A percentile compares a stretch with the other conserved stretches of the same genome.
Evolutionary conservation across 2,888 invertebrate genomes (phyloP).

Genomic region (Drosophila buzzatii): DNA sequence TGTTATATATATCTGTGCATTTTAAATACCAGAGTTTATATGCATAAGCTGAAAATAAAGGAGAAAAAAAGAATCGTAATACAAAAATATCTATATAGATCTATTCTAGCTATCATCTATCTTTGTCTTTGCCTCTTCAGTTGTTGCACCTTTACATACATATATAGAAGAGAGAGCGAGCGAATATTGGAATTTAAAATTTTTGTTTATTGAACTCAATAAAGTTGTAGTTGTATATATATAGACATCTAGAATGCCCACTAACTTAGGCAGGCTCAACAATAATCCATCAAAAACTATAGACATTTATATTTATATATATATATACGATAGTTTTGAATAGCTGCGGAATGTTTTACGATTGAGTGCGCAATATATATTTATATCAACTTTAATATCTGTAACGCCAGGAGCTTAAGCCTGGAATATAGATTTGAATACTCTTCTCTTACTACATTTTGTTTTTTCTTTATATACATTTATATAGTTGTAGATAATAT

Average conservation of each 20-base stretch:
- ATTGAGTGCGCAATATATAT: not conserved
- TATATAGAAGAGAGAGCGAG: not conserved
- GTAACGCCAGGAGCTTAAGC: constrained; percentile 2
- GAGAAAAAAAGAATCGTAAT: not conserved
- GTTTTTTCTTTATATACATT: not conserved
- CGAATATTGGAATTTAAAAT: not conserved
- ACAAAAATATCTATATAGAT: not conserved
- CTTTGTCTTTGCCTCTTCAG: not conserved
- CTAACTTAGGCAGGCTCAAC: constrained; percentile 10
- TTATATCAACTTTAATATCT: not conserved
- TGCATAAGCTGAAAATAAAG: constrained; percentile 11
- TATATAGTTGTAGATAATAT: not conserved
- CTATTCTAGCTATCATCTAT: not conserved
- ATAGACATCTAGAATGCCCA: constrained; percentile 13
- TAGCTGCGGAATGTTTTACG: constrained; percentile 5
- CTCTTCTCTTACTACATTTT: constrained; percentile 4
- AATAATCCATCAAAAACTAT: constrained; percentile 36
- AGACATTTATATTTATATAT: constrained; percentile 11
- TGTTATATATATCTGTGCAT: constrained; percentile 11
- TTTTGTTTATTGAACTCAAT: constrained; percentile 39
- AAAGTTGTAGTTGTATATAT: constrained; percentile 19
- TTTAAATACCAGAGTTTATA: constrained; percentile 16
- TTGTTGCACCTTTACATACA: not conserved
- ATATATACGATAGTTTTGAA: not conserved
- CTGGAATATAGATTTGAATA: constrained; percentile 3